Conservation (phyloP, 2,113 vertebrate genomes). For the Heterotilapia buettikoferi region DNA sequence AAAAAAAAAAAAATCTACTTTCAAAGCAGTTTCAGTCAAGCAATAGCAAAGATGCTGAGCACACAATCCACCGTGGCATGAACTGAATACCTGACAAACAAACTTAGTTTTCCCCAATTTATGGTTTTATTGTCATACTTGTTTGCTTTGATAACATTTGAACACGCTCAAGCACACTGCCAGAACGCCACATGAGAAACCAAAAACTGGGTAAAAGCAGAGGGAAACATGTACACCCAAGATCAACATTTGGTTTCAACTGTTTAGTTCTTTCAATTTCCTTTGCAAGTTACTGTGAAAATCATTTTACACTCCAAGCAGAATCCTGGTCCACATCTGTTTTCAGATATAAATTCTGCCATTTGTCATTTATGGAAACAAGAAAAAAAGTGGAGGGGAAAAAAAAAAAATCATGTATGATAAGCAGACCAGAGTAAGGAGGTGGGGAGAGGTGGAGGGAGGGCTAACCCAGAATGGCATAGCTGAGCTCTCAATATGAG, state of each 20-base stretch:
- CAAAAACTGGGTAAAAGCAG: slow-evolving; percentile 71
- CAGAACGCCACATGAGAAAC: slow-evolving; percentile 71
- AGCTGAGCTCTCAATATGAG: slow-evolving; percentile 99
- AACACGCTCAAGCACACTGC: slow-evolving; percentile 81
- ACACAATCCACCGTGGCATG: background rate
- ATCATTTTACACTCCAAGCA: slow-evolving; percentile 80
- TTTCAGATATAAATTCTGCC: slow-evolving; percentile 81
- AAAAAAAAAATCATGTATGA: slow-evolving; percentile 38
- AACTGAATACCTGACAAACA: background rate
- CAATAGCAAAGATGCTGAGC: background rate
- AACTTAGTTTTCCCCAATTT: slow-evolving; percentile 78
- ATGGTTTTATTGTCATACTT: slow-evolving; percentile 98
- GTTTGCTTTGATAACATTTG: slow-evolving; percentile 90
- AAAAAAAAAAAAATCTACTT: background rate
- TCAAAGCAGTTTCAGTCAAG: background rate
- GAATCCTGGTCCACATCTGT: slow-evolving; percentile 85
- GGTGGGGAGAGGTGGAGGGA: slow-evolving; percentile 13
- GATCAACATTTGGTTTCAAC: slow-evolving; percentile 70
- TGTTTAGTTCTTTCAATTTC: slow-evolving; percentile 50
- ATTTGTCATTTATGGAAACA: slow-evolving; percentile 80
- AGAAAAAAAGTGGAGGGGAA: slow-evolving; percentile 44
- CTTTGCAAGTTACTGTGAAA: slow-evolving; percentile 65
- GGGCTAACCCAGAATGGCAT: slow-evolving; percentile 87
- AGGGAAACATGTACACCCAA: slow-evolving; percentile 67
- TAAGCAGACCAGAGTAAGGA: slow-evolving; percentile 35